These are phyloP conservation scores for Drosophila punjabiensis DNA, from an alignment of 1,140 invertebrate genomes.

Conservation along the genomic window DNA sequence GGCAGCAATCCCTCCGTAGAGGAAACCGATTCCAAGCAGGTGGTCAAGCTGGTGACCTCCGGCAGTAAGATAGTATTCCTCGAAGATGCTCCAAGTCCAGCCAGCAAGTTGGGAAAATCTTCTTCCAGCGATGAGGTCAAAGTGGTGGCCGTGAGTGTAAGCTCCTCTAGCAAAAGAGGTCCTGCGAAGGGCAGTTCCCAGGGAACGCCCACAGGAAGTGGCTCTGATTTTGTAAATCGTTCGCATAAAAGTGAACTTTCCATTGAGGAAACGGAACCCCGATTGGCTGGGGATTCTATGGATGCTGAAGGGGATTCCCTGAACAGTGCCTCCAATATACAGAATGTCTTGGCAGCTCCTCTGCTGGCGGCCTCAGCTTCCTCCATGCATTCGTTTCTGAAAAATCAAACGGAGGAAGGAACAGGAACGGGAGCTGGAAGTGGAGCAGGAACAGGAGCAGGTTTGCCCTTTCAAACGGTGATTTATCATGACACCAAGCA, in stretches of 20 bases:
- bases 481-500: conserved; percentile 87
- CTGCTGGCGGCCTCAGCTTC: conserved; percentile 47
- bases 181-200: conserved; percentile 26
- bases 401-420: conserved; percentile 34
- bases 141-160: conserved; percentile 80
- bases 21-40: conserved; percentile 40
- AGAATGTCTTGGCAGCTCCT: conserved; percentile 77
- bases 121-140: conserved; percentile 71
- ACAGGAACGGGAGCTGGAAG: not conserved
- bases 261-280: conserved; percentile 78
- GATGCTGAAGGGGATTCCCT: conserved; percentile 67
- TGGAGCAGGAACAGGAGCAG: conserved; percentile 44
- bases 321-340: conserved; percentile 80
- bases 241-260: conserved; percentile 83
- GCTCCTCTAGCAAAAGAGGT: conserved; percentile 74
- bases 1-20: conserved; percentile 25
- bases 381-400: conserved; percentile 50
- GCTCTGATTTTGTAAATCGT: conserved; percentile 74
- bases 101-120: conserved; percentile 27
- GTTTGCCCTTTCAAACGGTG: conserved; percentile 85
- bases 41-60: conserved; percentile 75
- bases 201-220: conserved; percentile 39
- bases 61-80: conserved; percentile 84
- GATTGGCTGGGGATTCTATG: conserved; percentile 58
- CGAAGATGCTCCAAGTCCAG: conserved; percentile 57